These are phyloP conservation scores for Ciconia nigra DNA, from an alignment of 2,797 vertebrate species.

Conservation along the genomic window DNA sequence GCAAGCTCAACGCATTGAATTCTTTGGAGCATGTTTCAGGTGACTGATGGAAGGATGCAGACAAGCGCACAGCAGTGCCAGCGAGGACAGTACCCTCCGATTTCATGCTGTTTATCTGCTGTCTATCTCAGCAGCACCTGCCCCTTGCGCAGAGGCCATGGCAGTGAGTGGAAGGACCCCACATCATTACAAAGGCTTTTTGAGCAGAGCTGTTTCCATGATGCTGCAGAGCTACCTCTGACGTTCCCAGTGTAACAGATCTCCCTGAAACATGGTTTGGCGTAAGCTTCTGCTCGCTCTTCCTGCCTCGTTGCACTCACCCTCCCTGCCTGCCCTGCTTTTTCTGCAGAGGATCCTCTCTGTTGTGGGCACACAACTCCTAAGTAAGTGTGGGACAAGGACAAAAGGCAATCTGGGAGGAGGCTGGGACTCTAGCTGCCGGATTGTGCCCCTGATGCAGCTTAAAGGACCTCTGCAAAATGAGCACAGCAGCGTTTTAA, in stretches of 20 bases:
- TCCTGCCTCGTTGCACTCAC: neutral
- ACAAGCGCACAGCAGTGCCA: neutral
- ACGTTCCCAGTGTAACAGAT: neutral
- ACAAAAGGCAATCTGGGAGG: neutral
- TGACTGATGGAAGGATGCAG: neutral
- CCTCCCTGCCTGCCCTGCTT: neutral
- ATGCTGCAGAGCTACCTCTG: neutral
- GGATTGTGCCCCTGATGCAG: neutral
- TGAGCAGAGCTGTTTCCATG: neutral
- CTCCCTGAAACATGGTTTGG: neutral
- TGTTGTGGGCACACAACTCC: neutral
- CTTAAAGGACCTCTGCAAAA: neutral
- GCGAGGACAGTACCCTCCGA: neutral
- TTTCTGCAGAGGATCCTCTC: neutral
- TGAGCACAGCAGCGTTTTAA: neutral
- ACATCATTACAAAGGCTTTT: no score
- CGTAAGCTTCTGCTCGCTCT: neutral
- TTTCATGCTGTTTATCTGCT: neutral
- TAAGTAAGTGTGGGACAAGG: neutral
- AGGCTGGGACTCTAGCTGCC: neutral
- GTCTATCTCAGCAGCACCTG: neutral
- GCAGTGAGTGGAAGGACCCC: neutral
- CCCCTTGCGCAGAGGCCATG: rapidly evolving
- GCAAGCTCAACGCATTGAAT: neutral
- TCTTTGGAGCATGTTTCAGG: neutral